These are phyloP conservation scores for Felis catus DNA, from an alignment of 2,113 vertebrate species.

Conservation along the genomic window DNA sequence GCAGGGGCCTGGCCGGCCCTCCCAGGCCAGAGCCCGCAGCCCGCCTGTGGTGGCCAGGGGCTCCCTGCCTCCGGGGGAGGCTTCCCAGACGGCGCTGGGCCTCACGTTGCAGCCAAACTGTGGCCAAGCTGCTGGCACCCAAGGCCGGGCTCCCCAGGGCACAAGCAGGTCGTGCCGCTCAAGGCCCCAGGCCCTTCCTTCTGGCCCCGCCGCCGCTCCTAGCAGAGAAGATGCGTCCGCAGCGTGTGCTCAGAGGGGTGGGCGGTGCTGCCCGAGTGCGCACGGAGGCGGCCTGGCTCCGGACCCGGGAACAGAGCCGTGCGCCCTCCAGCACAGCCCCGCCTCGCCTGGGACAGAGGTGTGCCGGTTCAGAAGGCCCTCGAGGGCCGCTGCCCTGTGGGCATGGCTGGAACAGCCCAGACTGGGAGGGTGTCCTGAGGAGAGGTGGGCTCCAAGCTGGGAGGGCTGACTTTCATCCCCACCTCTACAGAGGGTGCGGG, in stretches of 20 bases:
- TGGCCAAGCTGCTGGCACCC: neutral
- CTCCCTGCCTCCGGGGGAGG: neutral
- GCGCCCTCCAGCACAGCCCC: too few species aligned
- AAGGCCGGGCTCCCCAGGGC: neutral
- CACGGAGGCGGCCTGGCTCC: neutral
- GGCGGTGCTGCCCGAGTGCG: accelerated
- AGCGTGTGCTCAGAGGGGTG: accelerated
- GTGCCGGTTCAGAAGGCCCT: accelerated
- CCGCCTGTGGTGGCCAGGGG: accelerated
- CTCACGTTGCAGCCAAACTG: accelerated
- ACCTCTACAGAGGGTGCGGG: too few species aligned
- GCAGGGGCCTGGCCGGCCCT: neutral
- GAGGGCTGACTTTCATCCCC: neutral
- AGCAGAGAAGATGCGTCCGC: accelerated
- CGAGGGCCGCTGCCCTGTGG: accelerated
- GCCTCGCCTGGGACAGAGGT: accelerated
- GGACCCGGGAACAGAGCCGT: neutral
- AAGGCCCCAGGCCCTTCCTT: too few species aligned
- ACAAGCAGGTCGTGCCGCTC: accelerated
- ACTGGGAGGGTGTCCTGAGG: accelerated
- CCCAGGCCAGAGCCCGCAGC: neutral
- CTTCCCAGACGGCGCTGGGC: neutral
- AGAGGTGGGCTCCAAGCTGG: too few species aligned
- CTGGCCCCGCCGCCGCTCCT: too few species aligned
- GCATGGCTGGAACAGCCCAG: neutral